These are phyloP conservation scores for Lateolabrax maculatus DNA, from an alignment of 2,797 vertebrate species.

Conservation along the genomic window DNA sequence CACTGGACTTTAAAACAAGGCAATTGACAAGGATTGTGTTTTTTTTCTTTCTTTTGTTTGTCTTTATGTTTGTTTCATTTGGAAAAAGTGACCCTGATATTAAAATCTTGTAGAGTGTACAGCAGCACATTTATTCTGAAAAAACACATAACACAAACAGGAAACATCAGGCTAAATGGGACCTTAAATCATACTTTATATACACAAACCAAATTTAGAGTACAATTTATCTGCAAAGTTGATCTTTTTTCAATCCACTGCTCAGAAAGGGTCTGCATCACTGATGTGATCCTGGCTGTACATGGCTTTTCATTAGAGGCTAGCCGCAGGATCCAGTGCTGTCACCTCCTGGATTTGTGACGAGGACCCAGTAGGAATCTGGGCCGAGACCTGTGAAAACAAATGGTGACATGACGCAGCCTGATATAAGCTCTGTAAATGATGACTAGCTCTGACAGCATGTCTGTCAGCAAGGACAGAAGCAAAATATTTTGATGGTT, in stretches of 20 bases:
- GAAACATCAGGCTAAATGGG: neutral
- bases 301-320: conserved; percentile 47
- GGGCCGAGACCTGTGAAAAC: conserved; percentile 46
- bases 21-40: neutral
- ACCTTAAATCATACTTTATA: neutral
- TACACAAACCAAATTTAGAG: neutral
- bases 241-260: neutral
- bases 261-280: conserved; percentile 36
- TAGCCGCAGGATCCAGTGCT: conserved; percentile 55
- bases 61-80: conserved; percentile 29
- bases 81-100: conserved; percentile 4
- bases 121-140: neutral
- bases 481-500: conserved; percentile 71
- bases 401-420: conserved; percentile 53
- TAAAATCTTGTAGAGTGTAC: neutral
- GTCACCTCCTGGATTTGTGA: conserved; percentile 62
- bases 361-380: conserved; percentile 45
- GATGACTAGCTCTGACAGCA: conserved; percentile 76
- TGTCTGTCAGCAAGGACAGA: conserved; percentile 54
- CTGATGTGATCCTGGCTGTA: conserved; percentile 19
- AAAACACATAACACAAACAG: neutral
- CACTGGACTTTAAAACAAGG: conserved; percentile 45
- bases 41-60: conserved; percentile 13
- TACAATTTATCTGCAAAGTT: conserved; percentile 7
- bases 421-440: conserved; percentile 57